phyloP scores from a whole-genome alignment of 2,113 vertebrate genomes.

The Lampris megalopsis region DNA sequence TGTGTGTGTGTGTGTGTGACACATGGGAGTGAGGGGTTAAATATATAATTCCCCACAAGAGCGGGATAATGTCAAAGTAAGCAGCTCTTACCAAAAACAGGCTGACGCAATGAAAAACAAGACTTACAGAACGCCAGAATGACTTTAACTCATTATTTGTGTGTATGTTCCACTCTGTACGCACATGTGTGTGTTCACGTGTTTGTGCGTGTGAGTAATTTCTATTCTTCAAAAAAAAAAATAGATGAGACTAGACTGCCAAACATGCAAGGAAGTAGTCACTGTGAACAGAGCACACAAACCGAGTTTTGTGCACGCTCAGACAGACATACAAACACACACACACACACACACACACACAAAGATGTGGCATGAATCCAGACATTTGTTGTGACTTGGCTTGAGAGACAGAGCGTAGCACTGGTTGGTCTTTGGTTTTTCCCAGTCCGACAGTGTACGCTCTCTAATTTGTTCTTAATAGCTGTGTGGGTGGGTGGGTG shows the following conservation, averaged over 20 bases:
- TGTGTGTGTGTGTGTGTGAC: conserved; percentile 30
- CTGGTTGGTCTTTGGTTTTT: conserved; percentile 72
- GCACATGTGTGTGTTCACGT: conserved; percentile 17
- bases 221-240: conserved; percentile 40
- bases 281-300: conserved; percentile 3
- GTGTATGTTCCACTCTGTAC: conserved; percentile 21
- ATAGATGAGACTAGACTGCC: conserved; percentile 23
- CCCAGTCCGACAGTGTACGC: conserved; percentile 72
- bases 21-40: conserved; percentile 6
- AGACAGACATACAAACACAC: conserved; percentile 1
- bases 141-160: conserved; percentile 14
- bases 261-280: conserved; percentile 40
- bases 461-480: conserved; percentile 82
- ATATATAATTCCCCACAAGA: conserved; percentile 64
- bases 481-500: background rate
- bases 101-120: conserved; percentile 74
- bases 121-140: conserved; percentile 51
- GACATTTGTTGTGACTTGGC: conserved; percentile 75
- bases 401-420: conserved; percentile 51
- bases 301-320: background rate
- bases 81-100: conserved; percentile 50
- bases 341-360: conserved; percentile 11
- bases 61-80: conserved; percentile 47
- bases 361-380: conserved; percentile 64
- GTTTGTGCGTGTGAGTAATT: background rate